Evolutionary conservation across 2,113 vertebrate genomes (phyloP).

Genomic region (Stegastes partitus): DNA sequence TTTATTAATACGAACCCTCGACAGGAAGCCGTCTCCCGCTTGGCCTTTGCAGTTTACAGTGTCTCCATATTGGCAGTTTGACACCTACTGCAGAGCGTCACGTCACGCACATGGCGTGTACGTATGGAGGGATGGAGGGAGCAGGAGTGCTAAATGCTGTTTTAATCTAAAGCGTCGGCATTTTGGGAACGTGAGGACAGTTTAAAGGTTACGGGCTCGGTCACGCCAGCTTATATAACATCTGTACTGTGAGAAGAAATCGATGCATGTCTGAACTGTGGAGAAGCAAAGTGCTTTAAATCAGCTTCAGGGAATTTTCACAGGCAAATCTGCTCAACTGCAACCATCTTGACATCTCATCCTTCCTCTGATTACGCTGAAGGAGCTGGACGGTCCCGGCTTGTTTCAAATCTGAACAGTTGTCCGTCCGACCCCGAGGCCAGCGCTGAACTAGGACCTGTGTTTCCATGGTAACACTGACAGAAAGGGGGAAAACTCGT

Average conservation of each 20-base stretch:
- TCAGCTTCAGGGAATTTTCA: too few relatives aligned
- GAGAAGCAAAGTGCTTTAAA: too few relatives aligned
- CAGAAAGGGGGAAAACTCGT: neutral
- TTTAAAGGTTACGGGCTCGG: neutral
- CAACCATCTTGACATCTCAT: too few relatives aligned
- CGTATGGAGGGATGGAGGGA: neutral
- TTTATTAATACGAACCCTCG: conserved; percentile 10
- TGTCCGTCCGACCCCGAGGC: too few relatives aligned
- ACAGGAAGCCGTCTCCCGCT: conserved; percentile 12
- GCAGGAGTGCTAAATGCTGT: too few relatives aligned
- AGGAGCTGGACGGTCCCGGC: too few relatives aligned
- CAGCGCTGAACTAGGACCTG: neutral
- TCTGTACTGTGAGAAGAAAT: neutral
- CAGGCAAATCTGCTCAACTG: too few relatives aligned
- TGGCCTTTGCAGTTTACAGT: conserved; percentile 41
- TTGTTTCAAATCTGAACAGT: neutral
- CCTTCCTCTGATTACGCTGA: too few relatives aligned
- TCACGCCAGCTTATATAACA: neutral
- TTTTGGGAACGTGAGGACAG: neutral
- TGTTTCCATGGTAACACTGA: neutral
- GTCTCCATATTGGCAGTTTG: conserved; percentile 51
- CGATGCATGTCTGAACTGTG: too few relatives aligned
- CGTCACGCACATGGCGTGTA: conserved; percentile 8
- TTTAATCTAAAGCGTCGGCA: neutral
- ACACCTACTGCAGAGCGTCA: conserved; percentile 35